These are phyloP conservation scores for Lordiphosa mommai DNA, from an alignment of 1,140 invertebrate genomes.

Conservation along the genomic window DNA sequence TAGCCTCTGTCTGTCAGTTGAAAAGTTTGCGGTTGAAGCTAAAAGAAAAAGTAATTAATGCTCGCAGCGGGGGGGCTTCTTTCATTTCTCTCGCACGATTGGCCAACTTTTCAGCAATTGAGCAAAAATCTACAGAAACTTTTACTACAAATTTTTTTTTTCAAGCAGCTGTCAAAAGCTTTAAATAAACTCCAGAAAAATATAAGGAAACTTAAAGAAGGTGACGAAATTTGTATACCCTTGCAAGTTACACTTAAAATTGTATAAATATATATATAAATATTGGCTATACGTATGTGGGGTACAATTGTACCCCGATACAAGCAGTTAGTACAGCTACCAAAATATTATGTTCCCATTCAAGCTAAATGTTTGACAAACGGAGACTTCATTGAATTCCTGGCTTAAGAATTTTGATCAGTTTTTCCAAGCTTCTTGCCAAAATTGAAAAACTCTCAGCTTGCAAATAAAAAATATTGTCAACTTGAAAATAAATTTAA, in stretches of 20 bases:
- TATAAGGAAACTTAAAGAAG: conserved; percentile 17
- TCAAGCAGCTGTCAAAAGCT: conserved; percentile 35
- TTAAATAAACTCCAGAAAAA: conserved; percentile 8
- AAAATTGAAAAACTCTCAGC: neutral
- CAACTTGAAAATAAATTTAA: conserved; percentile 42
- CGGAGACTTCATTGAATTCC: too few relatives aligned
- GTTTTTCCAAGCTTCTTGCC: conserved; percentile 5
- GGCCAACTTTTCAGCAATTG: conserved; percentile 42
- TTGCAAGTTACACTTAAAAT: too few relatives aligned
- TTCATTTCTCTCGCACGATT: conserved; percentile 21
- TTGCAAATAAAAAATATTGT: conserved; percentile 10
- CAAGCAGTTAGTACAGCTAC: too few relatives aligned
- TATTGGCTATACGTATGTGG: too few relatives aligned
- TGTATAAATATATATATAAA: too few relatives aligned
- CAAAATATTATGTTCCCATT: too few relatives aligned
- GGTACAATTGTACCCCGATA: too few relatives aligned
- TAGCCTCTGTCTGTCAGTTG: conserved; percentile 13
- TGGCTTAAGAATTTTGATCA: too few relatives aligned
- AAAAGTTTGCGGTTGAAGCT: conserved; percentile 30
- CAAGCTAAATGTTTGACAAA: too few relatives aligned
- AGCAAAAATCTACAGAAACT: conserved; percentile 15
- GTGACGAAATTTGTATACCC: too few relatives aligned
- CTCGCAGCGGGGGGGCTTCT: conserved; percentile 23
- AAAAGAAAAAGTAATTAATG: conserved; percentile 53
- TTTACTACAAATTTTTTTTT: conserved; percentile 24